Evolutionary conservation across 2,113 vertebrate genomes (phyloP), one percentile per base, ranked within the genome.

Genomic region (Rhynchopsitta pachyrhyncha): DNA sequence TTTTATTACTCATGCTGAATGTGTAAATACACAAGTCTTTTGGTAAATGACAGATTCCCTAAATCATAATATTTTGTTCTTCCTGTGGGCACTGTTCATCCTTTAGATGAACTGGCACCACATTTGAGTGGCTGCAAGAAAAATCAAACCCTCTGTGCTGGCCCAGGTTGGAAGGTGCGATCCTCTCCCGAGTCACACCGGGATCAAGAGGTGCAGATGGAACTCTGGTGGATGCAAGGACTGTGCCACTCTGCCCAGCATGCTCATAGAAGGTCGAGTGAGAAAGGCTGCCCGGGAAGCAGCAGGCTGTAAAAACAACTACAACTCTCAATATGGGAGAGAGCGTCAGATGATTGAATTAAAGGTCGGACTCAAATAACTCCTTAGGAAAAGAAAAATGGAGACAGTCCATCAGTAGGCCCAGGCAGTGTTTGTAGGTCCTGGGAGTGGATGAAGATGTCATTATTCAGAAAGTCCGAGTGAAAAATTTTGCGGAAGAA

Each of bases 301-400:
- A n/a, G 16, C 33, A 57, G 76, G 10, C 39, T 85, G 37, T 57
- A 18, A 57, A 71, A 92, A 13, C 13, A 62, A 44, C 33, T 39
- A 37, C 17, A 17, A 22, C 46, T 47, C 20, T 47, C 46, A 22
- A 47, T 47, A 0, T 27, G 28, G 46, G 17, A 55, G 33, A 28
- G 39, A 11, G 10, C 59, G 17, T 3, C 14, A 24, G n/a, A 23
- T 0, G 1, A 4, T 3, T 76, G 78, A 76, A n/a, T 27, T 57
- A 13, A 49, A 59, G 4, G 27, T 5, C 49, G 22, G 14, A 31
- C 15, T 82, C 49, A 70, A 41, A 31, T 29, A n/a, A 12, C 29
- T 62, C 19, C 33, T 52, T 10, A 7, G 28, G 27, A 57, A 29
- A 50, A 68, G 20, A 39, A 31, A 53, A 63, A 11, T 9, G 10